Evolutionary conservation across 1,140 invertebrate genomes (phyloP).

Genomic region (Nomia melanderi): DNA sequence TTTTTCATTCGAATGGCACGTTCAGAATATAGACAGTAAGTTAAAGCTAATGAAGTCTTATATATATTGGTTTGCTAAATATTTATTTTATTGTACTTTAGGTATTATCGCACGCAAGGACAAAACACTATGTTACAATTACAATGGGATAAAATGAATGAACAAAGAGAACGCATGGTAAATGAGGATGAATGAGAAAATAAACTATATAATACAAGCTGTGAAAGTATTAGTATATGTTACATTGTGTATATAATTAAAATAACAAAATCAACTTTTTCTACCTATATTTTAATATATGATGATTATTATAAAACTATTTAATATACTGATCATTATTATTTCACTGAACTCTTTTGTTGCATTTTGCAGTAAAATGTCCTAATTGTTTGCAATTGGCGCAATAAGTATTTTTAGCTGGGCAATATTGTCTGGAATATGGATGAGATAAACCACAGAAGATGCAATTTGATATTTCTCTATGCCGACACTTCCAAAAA

Average conservation of each 20-base stretch:
- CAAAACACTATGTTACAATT: slow-evolving; percentile 7
- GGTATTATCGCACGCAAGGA: slow-evolving; percentile 12
- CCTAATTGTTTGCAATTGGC: background rate
- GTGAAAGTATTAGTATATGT: background rate
- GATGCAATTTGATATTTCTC: background rate
- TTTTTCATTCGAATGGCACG: slow-evolving; percentile 11
- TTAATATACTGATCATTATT: too few relatives aligned
- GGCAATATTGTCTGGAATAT: background rate
- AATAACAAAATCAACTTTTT: background rate
- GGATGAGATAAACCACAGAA: slow-evolving; percentile 12
- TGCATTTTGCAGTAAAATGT: slow-evolving; percentile 1
- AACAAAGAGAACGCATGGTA: background rate
- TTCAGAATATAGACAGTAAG: slow-evolving; percentile 44
- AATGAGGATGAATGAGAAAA: too few relatives aligned
- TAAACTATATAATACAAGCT: background rate
- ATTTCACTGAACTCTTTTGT: background rate
- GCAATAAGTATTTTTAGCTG: background rate
- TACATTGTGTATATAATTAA: background rate
- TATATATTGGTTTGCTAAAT: background rate
- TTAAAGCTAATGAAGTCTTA: too few relatives aligned
- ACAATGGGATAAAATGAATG: slow-evolving; percentile 24
- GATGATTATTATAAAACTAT: too few relatives aligned
- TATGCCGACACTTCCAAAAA: background rate
- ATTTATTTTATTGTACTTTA: background rate
- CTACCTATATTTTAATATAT: too few relatives aligned